Evolutionary conservation across 1,140 invertebrate genomes (phyloP).

Genomic region (Choristoneura fumiferana): DNA sequence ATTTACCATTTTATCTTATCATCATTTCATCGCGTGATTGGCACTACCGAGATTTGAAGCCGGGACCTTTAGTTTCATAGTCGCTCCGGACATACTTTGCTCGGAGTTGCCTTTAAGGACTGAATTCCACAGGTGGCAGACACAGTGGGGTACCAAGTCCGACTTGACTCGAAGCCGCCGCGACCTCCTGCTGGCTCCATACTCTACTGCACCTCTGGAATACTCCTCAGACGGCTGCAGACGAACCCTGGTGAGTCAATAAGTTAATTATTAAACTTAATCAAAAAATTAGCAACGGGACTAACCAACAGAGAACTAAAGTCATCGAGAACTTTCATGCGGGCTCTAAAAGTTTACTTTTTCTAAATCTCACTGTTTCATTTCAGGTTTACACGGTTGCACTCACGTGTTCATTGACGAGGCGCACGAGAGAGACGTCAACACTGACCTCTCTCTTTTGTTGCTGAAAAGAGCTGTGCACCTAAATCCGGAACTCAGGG

Average conservation of each 20-base stretch:
- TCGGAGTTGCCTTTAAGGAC: too few relatives aligned
- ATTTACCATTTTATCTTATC: too few relatives aligned
- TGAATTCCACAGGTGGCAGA: conserved; percentile 81
- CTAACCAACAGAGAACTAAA: too few relatives aligned
- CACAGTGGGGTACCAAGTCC: conserved; percentile 92
- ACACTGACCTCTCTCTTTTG: conserved; percentile 94
- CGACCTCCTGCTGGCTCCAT: conserved; percentile 84
- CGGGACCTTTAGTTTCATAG: too few relatives aligned
- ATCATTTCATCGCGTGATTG: too few relatives aligned
- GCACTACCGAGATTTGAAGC: too few relatives aligned
- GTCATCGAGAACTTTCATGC: too few relatives aligned
- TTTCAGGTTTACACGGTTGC: conserved; percentile 80
- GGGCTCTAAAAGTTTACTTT: too few relatives aligned
- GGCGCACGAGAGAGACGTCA: conserved; percentile 97
- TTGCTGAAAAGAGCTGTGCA: conserved; percentile 87
- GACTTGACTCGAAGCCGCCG: conserved; percentile 72
- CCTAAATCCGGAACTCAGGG: conserved; percentile 86
- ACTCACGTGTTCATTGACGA: conserved; percentile 96
- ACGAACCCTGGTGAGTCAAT: conserved; percentile 52
- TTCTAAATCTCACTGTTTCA: background rate
- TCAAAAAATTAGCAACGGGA: too few relatives aligned
- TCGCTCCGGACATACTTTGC: too few relatives aligned
- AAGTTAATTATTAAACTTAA: too few relatives aligned
- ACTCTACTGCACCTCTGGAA: conserved; percentile 91
- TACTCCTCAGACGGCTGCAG: conserved; percentile 82